Evolutionary conservation across 1,140 invertebrate genomes (phyloP), one percentile per base, ranked within the genome.

Genomic region (Pogonus chalceus): DNA sequence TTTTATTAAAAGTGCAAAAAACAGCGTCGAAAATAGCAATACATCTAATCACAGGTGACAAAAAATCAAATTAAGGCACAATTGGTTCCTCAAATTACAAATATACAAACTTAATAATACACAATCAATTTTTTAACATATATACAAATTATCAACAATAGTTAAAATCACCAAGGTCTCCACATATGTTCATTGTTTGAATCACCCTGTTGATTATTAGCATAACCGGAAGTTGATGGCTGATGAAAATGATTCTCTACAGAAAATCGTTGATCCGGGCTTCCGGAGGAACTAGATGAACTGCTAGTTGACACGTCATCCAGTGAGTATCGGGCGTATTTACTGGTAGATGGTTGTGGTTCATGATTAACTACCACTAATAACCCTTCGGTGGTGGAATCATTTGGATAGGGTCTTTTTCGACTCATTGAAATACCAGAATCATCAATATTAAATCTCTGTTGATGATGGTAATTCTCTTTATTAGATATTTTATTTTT

Each of bases 111-210:
- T n/a, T n/a, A n/a, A n/a, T n/a, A n/a, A n/a, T n/a, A n/a, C n/a
- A n/a, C n/a, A n/a, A n/a, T n/a, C n/a, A n/a, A n/a, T n/a, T n/a
- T n/a, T n/a, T n/a, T n/a, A n/a, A n/a, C n/a, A n/a, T n/a, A n/a
- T n/a, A n/a, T n/a, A n/a, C n/a, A n/a, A n/a, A n/a, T n/a, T n/a
- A n/a, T n/a, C n/a, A n/a, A n/a, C n/a, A n/a, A n/a, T n/a, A n/a
- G n/a, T n/a, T n/a, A n/a, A n/a, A 14, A 12, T 56, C 46, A 56
- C 55, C 55, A 56, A 4, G 55, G 55, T 22, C 55, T 10, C 55
- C 55, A 56, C 55, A 56, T 56, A 7, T 51, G 24, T 18, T 56
- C 55, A 35, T 49, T 53, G 23, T 49, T 52, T 20, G 35, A 51
- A 46, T 56, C 24, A 49, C 37, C 55, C 21, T 35, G 16, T 1